Evolutionary conservation across 1,140 invertebrate genomes (phyloP).

Genomic region (Papilio xuthus): DNA sequence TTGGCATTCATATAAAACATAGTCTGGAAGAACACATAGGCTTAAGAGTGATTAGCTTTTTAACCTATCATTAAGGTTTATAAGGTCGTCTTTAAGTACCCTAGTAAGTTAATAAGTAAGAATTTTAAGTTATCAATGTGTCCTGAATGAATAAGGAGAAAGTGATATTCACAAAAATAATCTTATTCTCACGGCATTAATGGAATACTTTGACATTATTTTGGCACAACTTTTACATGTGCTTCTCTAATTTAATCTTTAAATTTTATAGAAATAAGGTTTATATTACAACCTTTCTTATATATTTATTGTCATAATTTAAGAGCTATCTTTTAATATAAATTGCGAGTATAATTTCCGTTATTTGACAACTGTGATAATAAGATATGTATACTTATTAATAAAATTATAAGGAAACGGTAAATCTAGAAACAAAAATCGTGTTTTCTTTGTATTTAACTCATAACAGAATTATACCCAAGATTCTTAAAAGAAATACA

Average conservation of each 20-base stretch:
- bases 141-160: constrained; percentile 3
- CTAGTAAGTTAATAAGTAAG: not conserved
- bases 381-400: not conserved
- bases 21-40: no score
- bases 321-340: not conserved
- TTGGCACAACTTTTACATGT: not conserved
- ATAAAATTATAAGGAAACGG: not conserved
- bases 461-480: no score
- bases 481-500: no score
- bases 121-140: constrained; percentile 1
- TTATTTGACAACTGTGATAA: not conserved
- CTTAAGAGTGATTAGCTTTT: no score
- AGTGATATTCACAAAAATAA: not conserved
- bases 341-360: not conserved
- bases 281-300: not conserved
- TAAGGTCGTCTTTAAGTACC: not conserved
- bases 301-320: not conserved
- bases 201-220: not conserved
- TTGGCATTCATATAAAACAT: no score
- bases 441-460: not conserved
- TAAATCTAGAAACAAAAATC: not conserved
- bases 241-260: not conserved
- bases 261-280: not conserved
- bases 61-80: no score
- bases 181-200: not conserved